Base-by-base conservation (phyloP, 2,888 invertebrate species). In the Drosophila nr. perissopoda region DNA sequence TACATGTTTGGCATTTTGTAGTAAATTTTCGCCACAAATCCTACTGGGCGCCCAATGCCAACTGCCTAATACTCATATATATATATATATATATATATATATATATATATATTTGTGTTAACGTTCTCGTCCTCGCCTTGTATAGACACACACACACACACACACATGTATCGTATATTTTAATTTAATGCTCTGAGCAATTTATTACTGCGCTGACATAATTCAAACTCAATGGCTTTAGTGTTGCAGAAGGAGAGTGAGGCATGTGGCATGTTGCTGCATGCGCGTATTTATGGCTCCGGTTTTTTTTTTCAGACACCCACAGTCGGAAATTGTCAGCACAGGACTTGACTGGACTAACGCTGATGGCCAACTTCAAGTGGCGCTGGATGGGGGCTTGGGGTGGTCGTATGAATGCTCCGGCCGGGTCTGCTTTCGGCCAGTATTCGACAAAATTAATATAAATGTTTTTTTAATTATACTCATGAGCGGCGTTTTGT, bases 151-250 rank as follows among this genome's bases (percentile, higher is more conserved):
- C 60, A 49, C 18, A 11, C n/a, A 53, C 27, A 60, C 48, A 48
- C 42, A 29, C 18, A 53, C 58, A 71, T 45, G 42, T 36, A 59
- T 49, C 74, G 79, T 80, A 80, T 78, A 85, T 82, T 85, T 82
- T 80, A 82, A 83, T 83, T 84, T 83, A 85, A 83, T 83, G 82
- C 78, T 69, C 72, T 71, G 80, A 78, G 76, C 80, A 83, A 83
- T 83, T 83, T 83, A 83, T 83, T 85, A 80, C 83, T 82, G 85
- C 83, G 85, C 80, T 80, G 85, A 82, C 85, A 83, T 85, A 85
- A 83, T 83, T 83, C 85, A 83, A 83, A 78, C 80, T 82, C 80
- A 83, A 83, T 85, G 83, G 79, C 72, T 69, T 61, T 72, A 72
- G 72, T 66, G 60, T 63, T 76, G 71, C 42, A 54, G 45, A 51